Conservation (phyloP, 2,888 invertebrate genomes). For the Eretmocerus hayati region DNA sequence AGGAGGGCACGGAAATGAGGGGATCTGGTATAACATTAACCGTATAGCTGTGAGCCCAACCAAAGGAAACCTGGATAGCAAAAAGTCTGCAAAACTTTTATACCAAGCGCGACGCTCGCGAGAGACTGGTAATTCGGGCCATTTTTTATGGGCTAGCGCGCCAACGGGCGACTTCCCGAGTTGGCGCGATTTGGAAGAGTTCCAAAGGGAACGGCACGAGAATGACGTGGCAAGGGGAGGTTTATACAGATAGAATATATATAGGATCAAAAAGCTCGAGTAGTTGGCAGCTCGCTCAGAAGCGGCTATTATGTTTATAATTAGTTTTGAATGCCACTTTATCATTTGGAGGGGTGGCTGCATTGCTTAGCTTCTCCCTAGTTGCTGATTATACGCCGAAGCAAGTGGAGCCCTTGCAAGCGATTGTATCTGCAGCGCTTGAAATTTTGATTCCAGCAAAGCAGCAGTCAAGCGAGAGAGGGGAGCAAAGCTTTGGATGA, state of each 20-base stretch:
- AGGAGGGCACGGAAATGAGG: conserved; percentile 21
- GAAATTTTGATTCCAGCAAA: too few relatives aligned
- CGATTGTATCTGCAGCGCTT: too few relatives aligned
- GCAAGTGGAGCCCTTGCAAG: too few relatives aligned
- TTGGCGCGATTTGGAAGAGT: conserved; percentile 20
- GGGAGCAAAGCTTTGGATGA: too few relatives aligned
- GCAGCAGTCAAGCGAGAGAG: too few relatives aligned
- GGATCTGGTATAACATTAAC: conserved; percentile 13
- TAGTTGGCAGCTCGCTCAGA: too few relatives aligned
- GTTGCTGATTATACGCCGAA: too few relatives aligned
- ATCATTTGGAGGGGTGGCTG: too few relatives aligned
- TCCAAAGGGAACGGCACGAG: conserved; percentile 4
- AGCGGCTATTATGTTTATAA: too few relatives aligned
- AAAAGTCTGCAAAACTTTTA: conserved; percentile 10
- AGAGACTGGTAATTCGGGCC: conserved; percentile 20
- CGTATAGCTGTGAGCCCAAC: not conserved
- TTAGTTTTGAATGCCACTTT: too few relatives aligned
- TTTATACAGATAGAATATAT: not conserved
- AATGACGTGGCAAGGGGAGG: not conserved
- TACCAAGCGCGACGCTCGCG: conserved; percentile 7
- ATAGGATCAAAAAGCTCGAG: too few relatives aligned
- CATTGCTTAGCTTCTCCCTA: too few relatives aligned
- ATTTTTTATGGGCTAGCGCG: conserved; percentile 18
- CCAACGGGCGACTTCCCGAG: conserved; percentile 11
- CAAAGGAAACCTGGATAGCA: not conserved